Evolutionary conservation across 2,888 invertebrate genomes (phyloP), one percentile per base, ranked within the genome.

Genomic region (Drosophila longiperda): DNA sequence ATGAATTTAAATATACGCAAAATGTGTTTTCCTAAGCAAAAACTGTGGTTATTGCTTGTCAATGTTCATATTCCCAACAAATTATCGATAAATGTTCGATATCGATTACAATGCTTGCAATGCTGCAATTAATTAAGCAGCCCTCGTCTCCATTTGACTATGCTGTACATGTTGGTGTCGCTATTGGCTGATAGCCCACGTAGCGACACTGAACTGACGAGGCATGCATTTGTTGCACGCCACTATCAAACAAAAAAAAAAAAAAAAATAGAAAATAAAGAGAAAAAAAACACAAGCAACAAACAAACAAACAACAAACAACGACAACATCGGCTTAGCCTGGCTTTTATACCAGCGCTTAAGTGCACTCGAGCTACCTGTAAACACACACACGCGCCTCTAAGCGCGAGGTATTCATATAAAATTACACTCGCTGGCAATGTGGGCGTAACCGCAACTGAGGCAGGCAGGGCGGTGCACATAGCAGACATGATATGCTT

Each of bases 311-410:
- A 26, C 45, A 50, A 7, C 55, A 48, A 62, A 29, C 52, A 50
- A 53, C 50, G 34, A 17, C 11, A 42, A 17, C 36, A 52, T 64
- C 70, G 64, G 79, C 80, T 82, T 70, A 75, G 80, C 70, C 82
- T 66, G 75, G 80, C 80, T 80, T 80, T 82, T 45, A 73, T 71
- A 62, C 62, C 66, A 82, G 79, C 83, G 81, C 89, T 77, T 87
- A 85, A 89, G 85, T 89, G 85, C 85, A 85, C 85, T 85, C 77
- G 75, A 89, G 89, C 79, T 85, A 77, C 77, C 85, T 89, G 84
- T 85, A 89, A 89, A 85, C 84, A 88, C 73, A 88, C 73, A 83
- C 81, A 78, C 84, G 66, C 80, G 76, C 53, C 66, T 67, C 73
- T 52, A 75, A 72, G 68, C 78, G 78, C 70, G 67, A 64, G 68